Conservation (phyloP, 2,888 invertebrate species). For the Synanthedon vespiformis region DNA sequence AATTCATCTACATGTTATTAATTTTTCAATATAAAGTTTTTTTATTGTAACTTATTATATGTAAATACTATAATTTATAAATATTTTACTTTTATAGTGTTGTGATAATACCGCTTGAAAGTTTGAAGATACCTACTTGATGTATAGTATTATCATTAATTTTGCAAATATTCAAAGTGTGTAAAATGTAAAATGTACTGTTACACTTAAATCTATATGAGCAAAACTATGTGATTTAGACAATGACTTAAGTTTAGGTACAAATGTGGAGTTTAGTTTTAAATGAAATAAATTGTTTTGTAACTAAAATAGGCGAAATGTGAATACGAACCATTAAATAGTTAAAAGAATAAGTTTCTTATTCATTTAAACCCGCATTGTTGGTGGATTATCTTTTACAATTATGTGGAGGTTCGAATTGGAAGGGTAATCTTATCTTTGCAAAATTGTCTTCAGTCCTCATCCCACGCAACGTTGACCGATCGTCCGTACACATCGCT, state of each 20-base stretch:
- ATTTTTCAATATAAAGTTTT: too few relatives aligned
- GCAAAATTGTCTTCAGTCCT: not conserved
- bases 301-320: constrained; percentile 63
- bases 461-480: not conserved
- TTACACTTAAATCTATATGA: constrained; percentile 3
- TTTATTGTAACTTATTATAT: too few relatives aligned
- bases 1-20: too few relatives aligned
- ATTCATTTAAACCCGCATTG: too few relatives aligned
- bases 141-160: too few relatives aligned
- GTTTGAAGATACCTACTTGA: too few relatives aligned
- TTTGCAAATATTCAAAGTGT: constrained; percentile 3
- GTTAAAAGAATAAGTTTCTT: constrained; percentile 6
- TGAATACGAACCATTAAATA: constrained; percentile 67
- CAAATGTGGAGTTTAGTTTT: constrained; percentile 56
- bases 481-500: constrained; percentile 9
- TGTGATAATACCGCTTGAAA: too few relatives aligned
- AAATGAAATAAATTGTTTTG: constrained; percentile 58
- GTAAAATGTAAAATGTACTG: constrained; percentile 11
- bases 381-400: not conserved
- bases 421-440: not conserved
- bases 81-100: too few relatives aligned
- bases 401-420: not conserved
- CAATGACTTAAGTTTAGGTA: constrained; percentile 65
- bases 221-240: constrained; percentile 29
- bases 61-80: too few relatives aligned